Conservation (phyloP, 2,113 vertebrate genomes). For the Nesoenas mayeri region DNA sequence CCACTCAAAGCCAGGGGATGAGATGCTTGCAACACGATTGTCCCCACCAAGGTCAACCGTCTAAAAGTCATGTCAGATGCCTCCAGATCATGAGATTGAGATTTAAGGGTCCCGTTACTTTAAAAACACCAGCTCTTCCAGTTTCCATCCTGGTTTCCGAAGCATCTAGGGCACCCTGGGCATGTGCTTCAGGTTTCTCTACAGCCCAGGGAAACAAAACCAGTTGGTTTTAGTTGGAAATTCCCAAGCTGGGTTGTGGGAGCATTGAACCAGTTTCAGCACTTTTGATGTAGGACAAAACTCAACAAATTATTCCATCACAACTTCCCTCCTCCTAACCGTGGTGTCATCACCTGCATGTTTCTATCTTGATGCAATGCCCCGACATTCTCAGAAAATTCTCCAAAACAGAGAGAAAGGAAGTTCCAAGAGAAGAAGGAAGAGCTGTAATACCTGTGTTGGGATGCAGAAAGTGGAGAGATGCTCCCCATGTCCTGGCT, state of each 20-base stretch:
- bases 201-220: not conserved
- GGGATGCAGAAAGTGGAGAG: not conserved
- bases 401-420: not conserved
- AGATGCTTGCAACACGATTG: not conserved
- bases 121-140: not conserved
- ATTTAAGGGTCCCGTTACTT: not conserved
- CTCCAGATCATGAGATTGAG: not conserved
- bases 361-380: not conserved
- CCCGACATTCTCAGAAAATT: not conserved
- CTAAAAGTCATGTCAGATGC: rapidly evolving
- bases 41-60: not conserved
- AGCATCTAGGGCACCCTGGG: not conserved
- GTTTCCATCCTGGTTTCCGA: rapidly evolving
- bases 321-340: not conserved
- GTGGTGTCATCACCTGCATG: rapidly evolving
- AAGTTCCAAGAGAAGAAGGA: not conserved
- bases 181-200: not conserved
- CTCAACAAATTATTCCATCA: not conserved
- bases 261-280: not conserved
- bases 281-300: not conserved
- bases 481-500: not conserved
- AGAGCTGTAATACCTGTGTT: not conserved
- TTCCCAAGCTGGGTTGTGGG: not conserved
- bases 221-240: not conserved
- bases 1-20: not conserved